Percentiles rank a stretch among this genome's conserved stretches.
phyloP scores from a whole-genome alignment of 2,888 invertebrate species.

The Celastrina argiolus region DNA sequence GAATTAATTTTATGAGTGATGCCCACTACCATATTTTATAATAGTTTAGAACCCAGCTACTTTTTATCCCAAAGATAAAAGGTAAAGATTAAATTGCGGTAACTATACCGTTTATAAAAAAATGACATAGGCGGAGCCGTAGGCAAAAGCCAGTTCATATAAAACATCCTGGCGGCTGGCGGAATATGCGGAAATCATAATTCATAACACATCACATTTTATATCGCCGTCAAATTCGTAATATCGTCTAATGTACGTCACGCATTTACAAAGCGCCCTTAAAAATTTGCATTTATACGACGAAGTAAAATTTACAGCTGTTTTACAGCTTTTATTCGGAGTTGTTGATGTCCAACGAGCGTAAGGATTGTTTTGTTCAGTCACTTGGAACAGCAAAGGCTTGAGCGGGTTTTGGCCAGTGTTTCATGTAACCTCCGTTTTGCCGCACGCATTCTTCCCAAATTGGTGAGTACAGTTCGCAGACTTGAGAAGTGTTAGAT shows the following conservation, averaged over 20 bases:
- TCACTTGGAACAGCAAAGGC: constrained; percentile 38
- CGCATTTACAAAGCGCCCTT: constrained; percentile 21
- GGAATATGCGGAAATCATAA: neutral
- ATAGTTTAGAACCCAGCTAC: no score
- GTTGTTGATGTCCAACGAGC: constrained; percentile 47
- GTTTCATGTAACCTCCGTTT: neutral
- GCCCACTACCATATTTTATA: no score
- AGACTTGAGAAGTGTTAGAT: neutral
- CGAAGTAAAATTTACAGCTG: constrained; percentile 32
- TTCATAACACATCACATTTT: neutral
- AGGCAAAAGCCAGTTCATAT: no score
- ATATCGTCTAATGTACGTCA: neutral
- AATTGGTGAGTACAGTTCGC: constrained; percentile 18
- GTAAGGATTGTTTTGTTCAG: constrained; percentile 52
- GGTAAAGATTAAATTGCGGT: no score
- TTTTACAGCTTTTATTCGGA: constrained; percentile 23
- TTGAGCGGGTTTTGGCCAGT: neutral
- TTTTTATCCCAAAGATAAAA: no score
- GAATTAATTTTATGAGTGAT: no score
- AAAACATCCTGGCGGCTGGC: no score
- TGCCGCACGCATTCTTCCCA: neutral
- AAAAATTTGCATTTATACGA: constrained; percentile 54
- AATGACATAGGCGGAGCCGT: no score
- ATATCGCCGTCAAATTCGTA: neutral
- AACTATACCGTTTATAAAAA: no score